These are phyloP conservation scores for Eubucco bourcierii DNA, from an alignment of 2,113 vertebrate genomes.

Conservation along the genomic window DNA sequence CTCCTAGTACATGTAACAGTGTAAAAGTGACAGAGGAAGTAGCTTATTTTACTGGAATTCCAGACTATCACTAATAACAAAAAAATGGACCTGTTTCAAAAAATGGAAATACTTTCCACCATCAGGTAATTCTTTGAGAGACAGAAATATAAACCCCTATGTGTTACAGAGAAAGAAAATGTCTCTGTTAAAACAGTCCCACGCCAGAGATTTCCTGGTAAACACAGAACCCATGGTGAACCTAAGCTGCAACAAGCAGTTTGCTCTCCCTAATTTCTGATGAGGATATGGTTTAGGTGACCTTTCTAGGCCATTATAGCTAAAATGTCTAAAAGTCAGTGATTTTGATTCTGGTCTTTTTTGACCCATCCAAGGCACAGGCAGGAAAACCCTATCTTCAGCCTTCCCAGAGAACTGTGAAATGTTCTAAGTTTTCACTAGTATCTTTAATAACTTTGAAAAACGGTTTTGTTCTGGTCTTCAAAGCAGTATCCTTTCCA, in stretches of 20 bases:
- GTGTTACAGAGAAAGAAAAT: neutral
- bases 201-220: neutral
- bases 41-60: neutral
- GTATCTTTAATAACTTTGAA: neutral
- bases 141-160: neutral
- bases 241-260: neutral
- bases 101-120: neutral
- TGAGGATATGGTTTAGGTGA: neutral
- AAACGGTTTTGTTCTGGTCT: neutral
- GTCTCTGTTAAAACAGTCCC: neutral
- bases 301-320: neutral
- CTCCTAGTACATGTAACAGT: neutral
- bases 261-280: neutral
- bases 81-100: neutral
- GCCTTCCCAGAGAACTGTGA: neutral
- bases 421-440: neutral
- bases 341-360: neutral
- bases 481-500: constrained; percentile 20
- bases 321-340: neutral
- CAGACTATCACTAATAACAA: neutral
- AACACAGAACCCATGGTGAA: neutral
- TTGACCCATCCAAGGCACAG: neutral
- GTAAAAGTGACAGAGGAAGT: neutral
- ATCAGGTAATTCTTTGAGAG: neutral
- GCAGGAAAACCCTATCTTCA: neutral